Evolutionary conservation across 2,888 invertebrate genomes (phyloP), one percentile per base, ranked within the genome.

Genomic region (Scelioninae gen. 2): DNA sequence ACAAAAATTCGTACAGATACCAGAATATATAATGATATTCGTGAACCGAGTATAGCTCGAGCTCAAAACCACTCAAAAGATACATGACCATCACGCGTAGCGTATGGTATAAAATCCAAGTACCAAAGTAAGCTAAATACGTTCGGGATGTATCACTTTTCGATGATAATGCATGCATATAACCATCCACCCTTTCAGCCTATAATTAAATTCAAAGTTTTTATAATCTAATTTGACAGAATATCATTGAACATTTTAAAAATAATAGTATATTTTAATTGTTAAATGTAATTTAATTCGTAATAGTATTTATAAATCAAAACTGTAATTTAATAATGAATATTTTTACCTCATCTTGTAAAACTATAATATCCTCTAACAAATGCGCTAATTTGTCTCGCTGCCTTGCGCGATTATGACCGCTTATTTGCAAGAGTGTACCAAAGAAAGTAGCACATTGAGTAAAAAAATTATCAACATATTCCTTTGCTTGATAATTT

Each of bases 1-100:
- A 97, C 2, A 98, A 88, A 85, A 96, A 95, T 88, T 98, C 97
- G 86, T 96, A 96, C 19, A 98, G 88, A 86, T 97, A 96, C 96
- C 96, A 97, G 87, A 94, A 98, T 78, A 98, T 94, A 84, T 97
- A 97, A 80, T 96, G 93, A 86, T 95, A 98, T 87, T 99, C 98
- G 85, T 98, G 97, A 18, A 94, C 92, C 68, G 96, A 96, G 87
- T 98, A 98, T 28, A 99, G 88, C 86, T 98, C 97, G 60, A 98
- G 89, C 84, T 98, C 97, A 80, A 99, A 94, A 0, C 98, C 98
- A 16, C 96, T 93, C 78, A 98, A 90, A 33, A 97, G 89, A 86
- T 96, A 98, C 83, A 96, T 93, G 80, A 96, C 93, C 96, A 98
- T 97, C 28, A 96, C 92, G 43, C 94, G 88, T 50, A 97, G 89